phyloP scores from a whole-genome alignment of 2,113 vertebrate genomes.

The Anthoscopus minutus region DNA sequence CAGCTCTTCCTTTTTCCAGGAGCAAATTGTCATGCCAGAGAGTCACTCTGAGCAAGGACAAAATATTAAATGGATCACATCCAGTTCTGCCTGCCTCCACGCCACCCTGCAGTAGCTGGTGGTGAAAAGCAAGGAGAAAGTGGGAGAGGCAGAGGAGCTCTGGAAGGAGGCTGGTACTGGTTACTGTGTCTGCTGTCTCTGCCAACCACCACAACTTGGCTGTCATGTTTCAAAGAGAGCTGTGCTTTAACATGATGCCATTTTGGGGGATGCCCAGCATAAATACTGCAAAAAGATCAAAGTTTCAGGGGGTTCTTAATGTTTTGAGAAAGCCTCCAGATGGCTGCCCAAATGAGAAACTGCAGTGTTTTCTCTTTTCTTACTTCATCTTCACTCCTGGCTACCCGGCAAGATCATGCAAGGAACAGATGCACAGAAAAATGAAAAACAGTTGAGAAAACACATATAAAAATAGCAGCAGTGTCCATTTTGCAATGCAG shows the following conservation, averaged over 20 bases:
- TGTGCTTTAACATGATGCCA: neutral
- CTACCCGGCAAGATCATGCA: neutral
- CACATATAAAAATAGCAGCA: neutral
- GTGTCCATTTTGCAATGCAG: neutral
- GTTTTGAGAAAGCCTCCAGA: neutral
- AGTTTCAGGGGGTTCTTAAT: neutral
- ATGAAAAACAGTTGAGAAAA: neutral
- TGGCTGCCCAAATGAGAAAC: neutral
- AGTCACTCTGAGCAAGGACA: neutral
- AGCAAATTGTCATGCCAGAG: neutral
- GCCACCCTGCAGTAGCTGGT: neutral
- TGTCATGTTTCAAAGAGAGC: neutral
- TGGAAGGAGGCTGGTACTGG: neutral
- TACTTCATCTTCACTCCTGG: neutral
- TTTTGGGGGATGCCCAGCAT: neutral
- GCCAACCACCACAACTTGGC: neutral
- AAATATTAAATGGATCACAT: neutral
- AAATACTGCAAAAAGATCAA: neutral
- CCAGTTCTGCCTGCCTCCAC: neutral
- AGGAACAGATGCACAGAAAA: neutral
- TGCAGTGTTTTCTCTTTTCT: neutral
- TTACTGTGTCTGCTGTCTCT: neutral
- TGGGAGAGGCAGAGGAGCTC: neutral
- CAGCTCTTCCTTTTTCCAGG: neutral
- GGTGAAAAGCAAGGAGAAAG: neutral